phyloP scores from a whole-genome alignment of 2,113 vertebrate species.

The Gasterosteus aculeatus region DNA sequence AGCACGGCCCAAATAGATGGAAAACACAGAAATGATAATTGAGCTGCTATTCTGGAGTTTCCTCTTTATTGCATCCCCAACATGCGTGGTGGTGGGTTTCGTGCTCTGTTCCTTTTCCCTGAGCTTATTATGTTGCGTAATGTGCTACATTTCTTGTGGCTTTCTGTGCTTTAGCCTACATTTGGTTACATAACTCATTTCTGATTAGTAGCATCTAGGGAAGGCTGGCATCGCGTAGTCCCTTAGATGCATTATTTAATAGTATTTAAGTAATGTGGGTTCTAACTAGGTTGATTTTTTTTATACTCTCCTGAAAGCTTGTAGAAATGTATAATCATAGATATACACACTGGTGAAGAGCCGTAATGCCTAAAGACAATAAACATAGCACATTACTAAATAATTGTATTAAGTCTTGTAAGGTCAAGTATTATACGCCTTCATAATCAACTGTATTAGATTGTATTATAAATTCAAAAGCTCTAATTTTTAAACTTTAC shows the following conservation, averaged over 20 bases:
- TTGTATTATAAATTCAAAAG: no score
- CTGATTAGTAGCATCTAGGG: slow-evolving; percentile 9
- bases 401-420: background rate
- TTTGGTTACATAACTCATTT: slow-evolving; percentile 8
- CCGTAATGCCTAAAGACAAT: no score
- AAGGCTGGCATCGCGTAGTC: slow-evolving; percentile 8
- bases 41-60: background rate
- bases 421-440: background rate
- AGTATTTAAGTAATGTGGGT: background rate
- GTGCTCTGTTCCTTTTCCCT: background rate
- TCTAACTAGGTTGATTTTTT: slow-evolving; percentile 6
- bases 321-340: background rate
- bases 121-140: slow-evolving; percentile 6
- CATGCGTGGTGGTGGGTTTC: background rate
- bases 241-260: background rate
- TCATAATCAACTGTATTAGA: background rate
- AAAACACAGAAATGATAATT: slow-evolving; percentile 16
- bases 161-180: background rate
- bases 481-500: background rate
- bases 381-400: background rate
- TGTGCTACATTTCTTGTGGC: background rate
- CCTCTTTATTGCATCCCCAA: background rate
- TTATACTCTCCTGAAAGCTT: background rate
- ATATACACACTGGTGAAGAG: background rate
- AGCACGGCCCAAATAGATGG: background rate